phyloP scores from a whole-genome alignment of 2,888 invertebrate genomes.

The Gerris lacustris region DNA sequence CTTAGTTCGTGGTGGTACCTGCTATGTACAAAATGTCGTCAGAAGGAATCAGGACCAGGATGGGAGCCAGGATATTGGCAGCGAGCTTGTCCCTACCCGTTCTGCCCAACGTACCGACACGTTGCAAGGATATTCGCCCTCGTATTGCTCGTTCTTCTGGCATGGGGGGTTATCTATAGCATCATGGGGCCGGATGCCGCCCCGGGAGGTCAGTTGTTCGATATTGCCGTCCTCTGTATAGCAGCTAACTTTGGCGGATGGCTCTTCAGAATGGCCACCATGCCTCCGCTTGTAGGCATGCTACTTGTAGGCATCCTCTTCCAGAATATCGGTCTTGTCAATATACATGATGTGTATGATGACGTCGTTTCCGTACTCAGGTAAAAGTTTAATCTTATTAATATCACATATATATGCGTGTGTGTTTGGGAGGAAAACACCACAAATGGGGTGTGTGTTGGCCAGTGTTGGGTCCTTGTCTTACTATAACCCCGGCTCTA shows the following conservation, averaged over 20 bases:
- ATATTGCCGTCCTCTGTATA: conserved; percentile 59
- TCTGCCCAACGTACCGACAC: conserved; percentile 73
- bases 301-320: conserved; percentile 65
- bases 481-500: too few relatives aligned
- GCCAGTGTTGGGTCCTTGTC: too few relatives aligned
- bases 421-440: background rate
- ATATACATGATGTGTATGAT: conserved; percentile 53
- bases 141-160: conserved; percentile 56
- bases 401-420: background rate
- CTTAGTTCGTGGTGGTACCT: conserved; percentile 71
- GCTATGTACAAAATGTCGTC: conserved; percentile 66
- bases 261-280: conserved; percentile 61
- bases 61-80: conserved; percentile 76
- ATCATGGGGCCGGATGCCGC: conserved; percentile 65
- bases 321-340: conserved; percentile 59
- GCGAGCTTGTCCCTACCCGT: conserved; percentile 67
- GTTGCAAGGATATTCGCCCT: conserved; percentile 64
- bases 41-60: conserved; percentile 57
- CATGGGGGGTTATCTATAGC: conserved; percentile 65
- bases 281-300: conserved; percentile 80
- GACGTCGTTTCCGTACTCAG: conserved; percentile 58
- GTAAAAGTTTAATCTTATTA: conserved; percentile 36
- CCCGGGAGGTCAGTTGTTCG: conserved; percentile 72
- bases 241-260: conserved; percentile 73
- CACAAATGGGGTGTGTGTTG: too few relatives aligned